Conservation (phyloP, 2,797 vertebrate species). For the Falco cherrug region DNA sequence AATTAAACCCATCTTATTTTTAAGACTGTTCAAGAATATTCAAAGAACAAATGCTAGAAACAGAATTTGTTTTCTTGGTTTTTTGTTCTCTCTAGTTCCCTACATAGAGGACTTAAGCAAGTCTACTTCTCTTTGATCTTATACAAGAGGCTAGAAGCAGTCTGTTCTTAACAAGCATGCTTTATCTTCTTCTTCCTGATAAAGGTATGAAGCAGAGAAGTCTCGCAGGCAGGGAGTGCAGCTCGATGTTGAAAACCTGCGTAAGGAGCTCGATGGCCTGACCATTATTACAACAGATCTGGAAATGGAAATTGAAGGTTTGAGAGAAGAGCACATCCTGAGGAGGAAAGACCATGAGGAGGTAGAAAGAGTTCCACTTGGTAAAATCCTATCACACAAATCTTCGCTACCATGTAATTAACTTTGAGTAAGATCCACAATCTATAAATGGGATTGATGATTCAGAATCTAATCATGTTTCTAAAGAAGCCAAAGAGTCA, state of each 20-base stretch:
- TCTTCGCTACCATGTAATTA: constrained; percentile 15
- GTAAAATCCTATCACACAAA: neutral
- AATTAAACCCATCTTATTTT: neutral
- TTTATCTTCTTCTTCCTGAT: neutral
- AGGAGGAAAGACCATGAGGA: constrained; percentile 80
- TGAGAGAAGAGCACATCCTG: constrained; percentile 81
- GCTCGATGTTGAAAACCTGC: constrained; percentile 76
- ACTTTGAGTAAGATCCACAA: constrained; percentile 7
- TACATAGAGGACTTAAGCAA: neutral
- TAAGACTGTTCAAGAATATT: neutral
- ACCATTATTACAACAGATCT: constrained; percentile 83
- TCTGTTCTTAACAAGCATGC: neutral
- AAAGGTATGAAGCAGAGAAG: constrained; percentile 79
- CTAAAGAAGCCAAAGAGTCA: neutral
- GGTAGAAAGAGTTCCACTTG: constrained; percentile 61
- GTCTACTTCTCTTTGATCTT: neutral
- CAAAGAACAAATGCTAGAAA: neutral
- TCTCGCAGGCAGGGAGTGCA: constrained; percentile 76
- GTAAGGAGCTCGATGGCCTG: constrained; percentile 78
- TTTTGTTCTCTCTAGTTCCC: neutral
- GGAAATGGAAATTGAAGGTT: constrained; percentile 81
- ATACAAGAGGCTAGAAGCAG: neutral
- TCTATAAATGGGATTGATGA: constrained; percentile 48
- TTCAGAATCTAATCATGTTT: constrained; percentile 6
- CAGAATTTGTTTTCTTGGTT: neutral